phyloP scores from a whole-genome alignment of 2,797 vertebrate species.

The Menidia menidia region DNA sequence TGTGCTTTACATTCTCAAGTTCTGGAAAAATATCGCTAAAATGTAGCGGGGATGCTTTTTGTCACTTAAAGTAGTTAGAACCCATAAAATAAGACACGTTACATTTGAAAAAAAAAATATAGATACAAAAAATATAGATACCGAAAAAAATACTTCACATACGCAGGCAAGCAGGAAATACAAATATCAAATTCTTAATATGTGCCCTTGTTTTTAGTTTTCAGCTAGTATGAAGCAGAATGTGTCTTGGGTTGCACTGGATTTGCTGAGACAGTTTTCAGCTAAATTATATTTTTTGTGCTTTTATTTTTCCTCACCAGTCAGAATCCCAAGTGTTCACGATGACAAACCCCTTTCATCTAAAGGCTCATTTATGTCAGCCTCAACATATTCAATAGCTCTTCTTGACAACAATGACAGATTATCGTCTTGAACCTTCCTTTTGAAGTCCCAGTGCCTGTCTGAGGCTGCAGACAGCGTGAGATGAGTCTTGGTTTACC shows the following conservation, averaged over 20 bases:
- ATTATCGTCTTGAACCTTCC: neutral
- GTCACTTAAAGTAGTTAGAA: neutral
- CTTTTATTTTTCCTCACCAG: constrained; percentile 16
- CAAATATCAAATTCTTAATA: constrained; percentile 76
- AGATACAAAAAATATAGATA: too few relatives aligned
- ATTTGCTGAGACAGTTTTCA: constrained; percentile 83
- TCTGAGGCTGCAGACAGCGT: constrained; percentile 14
- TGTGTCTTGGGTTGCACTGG: constrained; percentile 85
- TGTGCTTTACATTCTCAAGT: neutral
- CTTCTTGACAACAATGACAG: constrained; percentile 14
- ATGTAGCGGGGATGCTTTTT: neutral
- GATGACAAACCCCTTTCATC: neutral
- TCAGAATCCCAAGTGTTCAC: constrained; percentile 10
- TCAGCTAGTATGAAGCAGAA: constrained; percentile 74
- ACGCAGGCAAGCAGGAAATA: constrained; percentile 23
- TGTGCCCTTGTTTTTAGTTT: constrained; percentile 77
- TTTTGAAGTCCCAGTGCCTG: constrained; percentile 12
- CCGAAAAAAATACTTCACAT: too few relatives aligned
- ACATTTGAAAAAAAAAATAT: too few relatives aligned
- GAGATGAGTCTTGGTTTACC: constrained; percentile 22
- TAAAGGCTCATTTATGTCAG: constrained; percentile 4
- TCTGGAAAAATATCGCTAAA: neutral
- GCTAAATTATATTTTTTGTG: constrained; percentile 36
- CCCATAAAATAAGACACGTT: too few relatives aligned
- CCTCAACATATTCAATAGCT: neutral